Percentiles rank a stretch among this genome's conserved stretches.
These are phyloP conservation scores for Neuroscelio doddi DNA, from an alignment of 2,888 invertebrate genomes.

Conservation along the genomic window DNA sequence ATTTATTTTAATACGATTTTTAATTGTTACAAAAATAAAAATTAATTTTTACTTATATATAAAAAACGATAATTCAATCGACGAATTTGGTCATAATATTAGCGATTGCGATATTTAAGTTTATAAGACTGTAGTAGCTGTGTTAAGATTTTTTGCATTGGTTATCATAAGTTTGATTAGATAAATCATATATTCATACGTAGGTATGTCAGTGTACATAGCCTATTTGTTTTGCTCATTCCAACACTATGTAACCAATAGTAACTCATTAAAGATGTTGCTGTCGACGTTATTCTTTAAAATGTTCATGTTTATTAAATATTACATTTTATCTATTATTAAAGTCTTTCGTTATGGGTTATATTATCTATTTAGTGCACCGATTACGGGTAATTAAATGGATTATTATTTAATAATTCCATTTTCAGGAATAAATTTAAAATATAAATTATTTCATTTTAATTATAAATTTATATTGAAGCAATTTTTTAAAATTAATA, in stretches of 20 bases:
- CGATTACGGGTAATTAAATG: constrained; percentile 17
- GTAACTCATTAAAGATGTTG: constrained; percentile 17
- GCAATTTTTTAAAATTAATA: neutral
- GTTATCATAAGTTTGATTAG: neutral
- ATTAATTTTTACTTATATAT: no score
- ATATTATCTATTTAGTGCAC: constrained; percentile 13
- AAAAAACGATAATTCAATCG: no score
- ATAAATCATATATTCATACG: neutral
- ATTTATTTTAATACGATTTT: no score
- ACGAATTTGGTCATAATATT: no score
- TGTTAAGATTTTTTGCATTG: neutral
- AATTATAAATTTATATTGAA: no score
- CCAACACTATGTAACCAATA: constrained; percentile 19
- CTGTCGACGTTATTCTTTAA: constrained; percentile 5
- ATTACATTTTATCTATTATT: neutral
- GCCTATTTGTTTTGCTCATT: constrained; percentile 5
- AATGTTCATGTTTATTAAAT: neutral
- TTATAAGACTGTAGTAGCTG: no score
- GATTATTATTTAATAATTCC: neutral
- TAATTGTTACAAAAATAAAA: no score
- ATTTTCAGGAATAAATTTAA: no score
- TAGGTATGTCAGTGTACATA: neutral
- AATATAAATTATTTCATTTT: no score
- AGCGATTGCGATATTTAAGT: no score
- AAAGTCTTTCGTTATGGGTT: constrained; percentile 6